These are phyloP conservation scores for Xiphorhynchus erythropygius DNA, from an alignment of 2,797 vertebrate species.

Conservation along the genomic window DNA sequence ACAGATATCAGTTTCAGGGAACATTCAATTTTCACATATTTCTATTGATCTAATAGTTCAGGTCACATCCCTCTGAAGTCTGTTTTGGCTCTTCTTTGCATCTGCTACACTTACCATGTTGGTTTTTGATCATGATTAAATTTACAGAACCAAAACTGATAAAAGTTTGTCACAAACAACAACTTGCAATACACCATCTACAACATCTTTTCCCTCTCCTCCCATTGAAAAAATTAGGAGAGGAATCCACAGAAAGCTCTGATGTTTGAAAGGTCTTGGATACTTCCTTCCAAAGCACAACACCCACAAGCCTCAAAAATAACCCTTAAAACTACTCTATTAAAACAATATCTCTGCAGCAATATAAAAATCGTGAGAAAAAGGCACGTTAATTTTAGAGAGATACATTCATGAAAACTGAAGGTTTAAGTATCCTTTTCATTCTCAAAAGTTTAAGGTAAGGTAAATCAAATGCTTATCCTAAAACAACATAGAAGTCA, in stretches of 20 bases:
- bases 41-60: not conserved
- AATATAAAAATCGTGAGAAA: not conserved
- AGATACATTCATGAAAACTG: not conserved
- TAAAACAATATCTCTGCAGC: not conserved
- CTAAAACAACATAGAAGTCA: not conserved
- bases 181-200: not conserved
- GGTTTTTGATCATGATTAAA: not conserved
- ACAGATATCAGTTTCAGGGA: not conserved
- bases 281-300: not conserved
- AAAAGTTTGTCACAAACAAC: not conserved
- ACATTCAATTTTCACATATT: not conserved
- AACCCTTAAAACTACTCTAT: not conserved
- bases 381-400: not conserved
- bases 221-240: not conserved
- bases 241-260: not conserved
- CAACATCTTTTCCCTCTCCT: not conserved
- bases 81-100: not conserved
- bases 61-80: not conserved
- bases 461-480: not conserved
- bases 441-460: not conserved
- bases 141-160: not conserved
- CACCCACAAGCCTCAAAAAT: not conserved
- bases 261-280: not conserved
- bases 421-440: not conserved
- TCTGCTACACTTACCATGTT: not conserved